phyloP scores from a whole-genome alignment of 2,888 invertebrate genomes.

The Tipula confusa region DNA sequence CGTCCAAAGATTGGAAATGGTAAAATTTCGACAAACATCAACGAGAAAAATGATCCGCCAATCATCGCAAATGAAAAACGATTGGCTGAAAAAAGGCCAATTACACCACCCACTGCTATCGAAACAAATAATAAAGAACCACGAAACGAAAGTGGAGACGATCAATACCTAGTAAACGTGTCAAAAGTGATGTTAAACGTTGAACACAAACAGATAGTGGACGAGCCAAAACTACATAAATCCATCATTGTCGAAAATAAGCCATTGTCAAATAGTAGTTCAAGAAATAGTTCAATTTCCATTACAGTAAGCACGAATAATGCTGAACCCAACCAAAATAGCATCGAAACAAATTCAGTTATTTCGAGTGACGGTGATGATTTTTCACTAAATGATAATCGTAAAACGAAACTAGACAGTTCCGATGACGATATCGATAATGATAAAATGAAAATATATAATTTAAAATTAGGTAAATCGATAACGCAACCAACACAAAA shows the following conservation, averaged over 20 bases:
- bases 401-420: conserved; percentile 36
- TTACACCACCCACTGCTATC: background rate
- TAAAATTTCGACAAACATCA: background rate
- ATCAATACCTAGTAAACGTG: conserved; percentile 32
- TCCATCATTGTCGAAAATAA: background rate
- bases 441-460: conserved; percentile 45
- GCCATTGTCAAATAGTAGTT: background rate
- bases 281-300: conserved; percentile 16
- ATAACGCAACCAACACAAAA: conserved; percentile 36
- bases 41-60: background rate
- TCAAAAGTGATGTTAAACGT: conserved; percentile 35
- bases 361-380: background rate
- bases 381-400: background rate
- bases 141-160: background rate
- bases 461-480: conserved; percentile 47
- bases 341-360: background rate
- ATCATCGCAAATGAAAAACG: background rate
- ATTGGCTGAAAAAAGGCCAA: background rate
- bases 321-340: background rate
- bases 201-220: background rate
- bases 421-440: conserved; percentile 44
- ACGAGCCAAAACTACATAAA: background rate
- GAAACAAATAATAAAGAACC: background rate
- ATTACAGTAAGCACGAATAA: background rate
- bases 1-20: background rate